Evolutionary conservation across 2,113 vertebrate species (phyloP).

Genomic region (Carettochelys insculpta): DNA sequence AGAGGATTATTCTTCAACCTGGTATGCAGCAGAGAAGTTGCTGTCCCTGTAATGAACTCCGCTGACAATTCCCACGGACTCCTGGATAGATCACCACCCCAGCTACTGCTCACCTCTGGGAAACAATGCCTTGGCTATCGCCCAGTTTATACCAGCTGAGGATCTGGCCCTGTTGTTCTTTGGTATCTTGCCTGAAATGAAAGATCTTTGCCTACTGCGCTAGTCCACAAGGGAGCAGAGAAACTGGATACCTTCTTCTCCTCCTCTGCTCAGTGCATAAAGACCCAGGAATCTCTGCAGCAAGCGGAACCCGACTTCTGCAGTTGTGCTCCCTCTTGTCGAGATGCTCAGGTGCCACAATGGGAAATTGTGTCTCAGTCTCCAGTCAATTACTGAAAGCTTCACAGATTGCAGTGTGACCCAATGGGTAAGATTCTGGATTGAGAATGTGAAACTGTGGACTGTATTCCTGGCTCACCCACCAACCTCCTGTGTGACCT

Average conservation of each 20-base stretch:
- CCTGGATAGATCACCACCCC: not conserved
- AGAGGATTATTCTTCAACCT: not conserved
- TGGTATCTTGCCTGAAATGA: not conserved
- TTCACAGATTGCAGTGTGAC: not conserved
- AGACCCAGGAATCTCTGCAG: not conserved
- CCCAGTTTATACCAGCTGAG: not conserved
- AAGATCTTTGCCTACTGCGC: fast-evolving
- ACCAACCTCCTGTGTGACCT: not conserved
- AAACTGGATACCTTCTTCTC: not conserved
- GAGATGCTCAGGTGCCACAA: not conserved
- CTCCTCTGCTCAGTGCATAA: not conserved
- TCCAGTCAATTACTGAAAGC: not conserved
- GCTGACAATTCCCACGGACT: not conserved
- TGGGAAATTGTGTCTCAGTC: not conserved
- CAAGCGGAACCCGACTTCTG: not conserved
- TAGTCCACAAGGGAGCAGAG: not conserved
- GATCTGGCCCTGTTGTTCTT: not conserved
- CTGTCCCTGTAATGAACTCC: not conserved
- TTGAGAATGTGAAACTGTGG: not conserved
- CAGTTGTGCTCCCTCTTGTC: not conserved
- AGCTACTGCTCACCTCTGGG: not conserved
- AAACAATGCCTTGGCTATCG: not conserved
- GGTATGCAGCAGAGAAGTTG: not conserved
- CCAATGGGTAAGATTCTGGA: not conserved
- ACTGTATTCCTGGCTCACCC: not conserved